Evolutionary conservation across 2,888 invertebrate species (phyloP), one percentile per base, ranked within the genome.

Genomic region (Caenorhabditis sinica): DNA sequence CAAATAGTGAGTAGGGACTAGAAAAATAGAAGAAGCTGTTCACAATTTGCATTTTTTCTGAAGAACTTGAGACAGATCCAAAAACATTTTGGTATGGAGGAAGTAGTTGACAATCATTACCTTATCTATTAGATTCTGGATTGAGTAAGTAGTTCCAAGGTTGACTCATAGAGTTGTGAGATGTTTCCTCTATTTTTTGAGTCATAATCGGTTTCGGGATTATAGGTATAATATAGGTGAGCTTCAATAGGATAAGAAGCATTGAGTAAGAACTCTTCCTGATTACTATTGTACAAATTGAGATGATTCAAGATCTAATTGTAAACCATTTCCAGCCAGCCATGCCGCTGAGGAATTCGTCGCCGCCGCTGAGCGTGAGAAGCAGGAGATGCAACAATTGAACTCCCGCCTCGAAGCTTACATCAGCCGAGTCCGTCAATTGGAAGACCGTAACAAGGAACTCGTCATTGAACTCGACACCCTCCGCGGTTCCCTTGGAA

Each of bases 291-390:
- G 33, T 9, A 36, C 5, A 9, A 36, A 36, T 9, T 36, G 33
- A 36, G 33, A 36, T 36, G 45, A 23, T 20, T 8, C 13, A 40
- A 40, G 43, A 3, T 43, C n/a, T 4, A 36, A 61, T 15, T 15
- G 20, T 43, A 23, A 5, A 8, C 43, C 23, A n/a, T n/a, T 49
- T 49, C 30, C 77, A 33, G 69, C 72, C 23, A 49, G 69, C 6
- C 84, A 84, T 72, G 84, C 81, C 33, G 85, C 85, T 25, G 77
- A 80, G 28, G 85, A 76, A n/a, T 85, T 85, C 75, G 82, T 85
- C 13, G 68, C 58, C 8, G 72, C 85, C 20, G 72, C 85, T n/a
- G 85, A 82, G 60, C 69, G 75, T 33, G 85, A 85, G 66, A 85
- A 85, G 79, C 69, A 74, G 30, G 75, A 79, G 53, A 68, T 85